Base-by-base conservation (phyloP, 2,888 invertebrate genomes). In the Argynnis bischoffii region DNA sequence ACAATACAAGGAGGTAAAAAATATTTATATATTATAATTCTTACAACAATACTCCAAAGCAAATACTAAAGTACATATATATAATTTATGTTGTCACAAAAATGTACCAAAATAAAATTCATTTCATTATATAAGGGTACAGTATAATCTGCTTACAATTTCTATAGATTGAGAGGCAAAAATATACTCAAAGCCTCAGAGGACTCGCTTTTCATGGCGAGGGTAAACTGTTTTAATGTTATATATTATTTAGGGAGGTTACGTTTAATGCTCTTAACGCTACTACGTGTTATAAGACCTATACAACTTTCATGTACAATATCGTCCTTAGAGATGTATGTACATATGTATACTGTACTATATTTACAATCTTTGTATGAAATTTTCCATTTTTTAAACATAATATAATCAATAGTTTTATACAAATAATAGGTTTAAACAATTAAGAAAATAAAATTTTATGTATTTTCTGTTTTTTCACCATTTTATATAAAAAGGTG, bases 231-330 rank as follows among this genome's bases (percentile, higher is more conserved):
- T 74, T 72, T 72, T 69, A 72, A 71, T 70, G 72, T 72, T 72
- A 76, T 76, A 75, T 73, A 78, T 76, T 78, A 77, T 77, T 77
- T 73, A 78, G 66, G 68, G 70, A 72, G 75, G 75, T 78, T 76
- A 73, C 72, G 67, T 66, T 64, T 78, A 79, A 79, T 76, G 76
- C 76, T 75, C 78, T 79, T 79, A 79, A 72, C 76, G 70, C 75
- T 67, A 61, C 74, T 67, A 68, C 69, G 74, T 76, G 75, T 72
- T 74, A 72, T 76, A 76, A 74, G 60, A 56, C 50, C 57, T n/a
- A 56, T 46, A 64, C 26, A 47, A 53, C 59, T 18, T 56, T 21
- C 48, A 47, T 60, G 47, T 55, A 55, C 18, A 53, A 55, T 18
- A 14, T 13, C 46, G 26, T 48, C 2, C 21, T 46, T 59, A 57